Base-by-base conservation (phyloP, 2,113 vertebrate genomes). In the Kryptolebias marmoratus region DNA sequence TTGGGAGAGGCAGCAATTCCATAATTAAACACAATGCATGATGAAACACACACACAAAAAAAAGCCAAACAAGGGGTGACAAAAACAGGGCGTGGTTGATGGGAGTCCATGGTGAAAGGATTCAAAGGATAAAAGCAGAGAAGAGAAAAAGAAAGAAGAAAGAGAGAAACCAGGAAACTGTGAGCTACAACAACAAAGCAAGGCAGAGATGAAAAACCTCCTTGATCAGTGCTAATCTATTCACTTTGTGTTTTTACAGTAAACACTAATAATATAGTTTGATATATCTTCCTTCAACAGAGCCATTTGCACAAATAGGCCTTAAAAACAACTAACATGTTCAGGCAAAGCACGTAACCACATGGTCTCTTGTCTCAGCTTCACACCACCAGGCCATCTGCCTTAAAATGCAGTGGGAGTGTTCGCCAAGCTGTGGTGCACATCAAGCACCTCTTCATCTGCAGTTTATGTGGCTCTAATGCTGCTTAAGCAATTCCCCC, bases 311-410 rank as follows among this genome's bases (percentile, higher is more conserved):
- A 71, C 39, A 22, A 59, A 64, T 68, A 52, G 39, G 16, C 28
- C 48, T 18, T 18, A 61, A 70, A 69, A 69, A 64, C 36, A 75
- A n/a, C 71, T 55, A 28, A 47, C 27, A 18, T 39, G 62, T 11
- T 16, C 48, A 11, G 44, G 58, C 18, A 30, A 31, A 81, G 57
- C n/a, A 36, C n/a, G 28, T 42, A 61, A 71, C 59, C 78, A 73
- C 79, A 76, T 18, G 50, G 39, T 52, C 65, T 62, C 72, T 39
- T 52, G 63, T 62, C 72, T 77, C 71, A 63, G 74, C 75, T 64
- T 55, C 49, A 75, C 74, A 71, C 18, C 75, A 71, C 83, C 73
- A 77, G 68, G 58, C 84, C 87, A 89, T 88, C 82, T 91, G 89
- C 80, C 73, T 77, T 71, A 63, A 6, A 36, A 7, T 36, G 44